Conservation (phyloP, 2,797 vertebrate species). For the Galagoides demidoff region DNA sequence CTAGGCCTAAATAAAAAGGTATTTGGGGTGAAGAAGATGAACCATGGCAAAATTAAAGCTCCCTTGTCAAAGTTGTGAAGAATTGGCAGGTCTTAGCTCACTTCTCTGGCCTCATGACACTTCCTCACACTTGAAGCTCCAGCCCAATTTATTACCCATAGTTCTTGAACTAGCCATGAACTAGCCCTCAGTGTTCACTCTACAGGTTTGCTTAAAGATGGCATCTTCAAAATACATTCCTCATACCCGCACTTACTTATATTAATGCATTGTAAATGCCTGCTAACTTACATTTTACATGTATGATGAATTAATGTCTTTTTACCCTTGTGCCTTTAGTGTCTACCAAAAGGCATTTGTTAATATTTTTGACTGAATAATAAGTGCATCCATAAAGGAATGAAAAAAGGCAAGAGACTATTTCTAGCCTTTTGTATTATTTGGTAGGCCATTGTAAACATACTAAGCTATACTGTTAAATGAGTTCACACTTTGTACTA, state of each 20-base stretch:
- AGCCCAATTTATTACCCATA: neutral
- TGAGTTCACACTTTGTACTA: slow-evolving; percentile 50
- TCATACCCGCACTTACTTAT: no score
- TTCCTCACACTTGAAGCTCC: neutral
- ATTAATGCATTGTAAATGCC: neutral
- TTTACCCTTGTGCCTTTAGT: neutral
- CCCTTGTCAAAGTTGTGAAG: neutral
- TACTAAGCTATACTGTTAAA: slow-evolving; percentile 35
- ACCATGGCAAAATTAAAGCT: neutral
- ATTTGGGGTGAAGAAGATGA: neutral
- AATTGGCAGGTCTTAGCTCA: neutral
- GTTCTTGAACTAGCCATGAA: neutral
- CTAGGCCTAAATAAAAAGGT: neutral
- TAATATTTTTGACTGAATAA: neutral
- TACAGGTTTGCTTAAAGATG: neutral
- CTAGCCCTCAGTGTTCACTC: neutral
- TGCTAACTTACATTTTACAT: no score
- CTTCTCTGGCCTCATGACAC: neutral
- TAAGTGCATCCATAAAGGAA: slow-evolving; percentile 17
- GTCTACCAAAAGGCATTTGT: neutral
- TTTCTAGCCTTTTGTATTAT: neutral
- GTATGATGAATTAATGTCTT: neutral
- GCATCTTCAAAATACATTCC: neutral
- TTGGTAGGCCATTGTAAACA: slow-evolving; percentile 26
- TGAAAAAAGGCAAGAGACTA: slow-evolving; percentile 5